Conservation (phyloP, 2,888 invertebrate species). For the Diaperis boleti region DNA sequence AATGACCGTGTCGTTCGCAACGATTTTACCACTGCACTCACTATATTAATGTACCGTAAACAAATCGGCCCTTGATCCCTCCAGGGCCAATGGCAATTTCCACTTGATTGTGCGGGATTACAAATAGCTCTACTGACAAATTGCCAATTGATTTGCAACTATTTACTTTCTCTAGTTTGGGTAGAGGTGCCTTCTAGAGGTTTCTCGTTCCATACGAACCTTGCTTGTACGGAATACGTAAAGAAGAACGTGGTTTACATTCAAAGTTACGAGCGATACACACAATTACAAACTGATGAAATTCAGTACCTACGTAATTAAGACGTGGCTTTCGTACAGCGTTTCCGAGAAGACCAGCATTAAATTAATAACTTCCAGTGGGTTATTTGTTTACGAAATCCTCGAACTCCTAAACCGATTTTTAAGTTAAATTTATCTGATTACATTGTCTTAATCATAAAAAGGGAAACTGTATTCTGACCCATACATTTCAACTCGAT, state of each 20-base stretch:
- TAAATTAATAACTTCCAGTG: too few species aligned
- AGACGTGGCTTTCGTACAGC: conserved; percentile 24
- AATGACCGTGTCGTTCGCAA: conserved; percentile 31
- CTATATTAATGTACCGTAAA: conserved; percentile 47
- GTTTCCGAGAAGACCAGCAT: conserved; percentile 1
- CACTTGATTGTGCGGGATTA: conserved; percentile 46
- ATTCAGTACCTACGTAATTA: conserved; percentile 35
- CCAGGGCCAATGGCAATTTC: conserved; percentile 48
- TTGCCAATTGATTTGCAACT: conserved; percentile 51
- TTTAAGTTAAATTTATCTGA: too few species aligned
- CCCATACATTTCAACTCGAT: too few species aligned
- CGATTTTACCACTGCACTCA: conserved; percentile 36
- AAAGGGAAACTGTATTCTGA: too few species aligned
- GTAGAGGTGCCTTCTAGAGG: conserved; percentile 15
- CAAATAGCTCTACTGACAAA: conserved; percentile 49
- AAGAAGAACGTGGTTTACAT: conserved; percentile 36
- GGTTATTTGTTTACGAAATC: too few species aligned
- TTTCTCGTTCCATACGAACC: conserved; percentile 34
- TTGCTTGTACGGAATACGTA: conserved; percentile 33
- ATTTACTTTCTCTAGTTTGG: conserved; percentile 47
- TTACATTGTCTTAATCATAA: too few species aligned
- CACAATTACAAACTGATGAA: conserved; percentile 34
- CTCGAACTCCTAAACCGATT: too few species aligned
- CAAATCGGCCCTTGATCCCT: conserved; percentile 41
- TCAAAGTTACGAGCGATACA: conserved; percentile 9